Evolutionary conservation across 2,797 vertebrate genomes (phyloP), one percentile per base, ranked within the genome.

Genomic region (Argya squamiceps): DNA sequence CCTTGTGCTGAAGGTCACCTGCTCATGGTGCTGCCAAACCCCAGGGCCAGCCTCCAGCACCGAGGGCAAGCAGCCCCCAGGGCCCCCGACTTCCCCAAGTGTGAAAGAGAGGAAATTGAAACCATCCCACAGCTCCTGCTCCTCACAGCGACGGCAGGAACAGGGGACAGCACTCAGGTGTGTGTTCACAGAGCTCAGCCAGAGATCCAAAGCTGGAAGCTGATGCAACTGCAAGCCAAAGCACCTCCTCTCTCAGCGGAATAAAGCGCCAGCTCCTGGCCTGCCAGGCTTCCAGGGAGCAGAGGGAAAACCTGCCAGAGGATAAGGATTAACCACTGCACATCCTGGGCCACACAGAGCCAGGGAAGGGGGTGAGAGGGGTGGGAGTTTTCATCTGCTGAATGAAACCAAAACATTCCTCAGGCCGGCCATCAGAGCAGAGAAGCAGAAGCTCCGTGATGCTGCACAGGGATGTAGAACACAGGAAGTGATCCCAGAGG

Each of bases 1-100:
- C 94, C 95, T 97, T 96, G 96, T 0, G 1, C 91, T 70, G 91
- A 96, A 97, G 94, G 95, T 96, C 87, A 1, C 74, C 77, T 22
- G 70, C 95, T 74, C 92, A 64, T 87, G 47, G 10, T 5, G 43
- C 62, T 50, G 34, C 34, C 89, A 88, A 49, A 26, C 24, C 47
- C 24, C 8, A 27, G 0, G 71, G 75, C 39, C 86, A 92, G 12
- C 24, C 59, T n/a, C 53, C 82, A 84, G 65, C 81, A 37, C 58
- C 2, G 2, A 50, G 62, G 52, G 59, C 15, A 47, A 65, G 64
- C 49, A 52, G 71, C 63, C 77, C 32, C 32, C 70, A 27, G 56
- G 36, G 70, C 44, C 52, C 21, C 21, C 2, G 21, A 30, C 30
- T 46, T 63, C 64, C 71, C 17, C n/a, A 19, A 0, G n/a, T 6